These are phyloP conservation scores for Sthenelais limicola DNA, from an alignment of 2,888 invertebrate species.

Conservation along the genomic window DNA sequence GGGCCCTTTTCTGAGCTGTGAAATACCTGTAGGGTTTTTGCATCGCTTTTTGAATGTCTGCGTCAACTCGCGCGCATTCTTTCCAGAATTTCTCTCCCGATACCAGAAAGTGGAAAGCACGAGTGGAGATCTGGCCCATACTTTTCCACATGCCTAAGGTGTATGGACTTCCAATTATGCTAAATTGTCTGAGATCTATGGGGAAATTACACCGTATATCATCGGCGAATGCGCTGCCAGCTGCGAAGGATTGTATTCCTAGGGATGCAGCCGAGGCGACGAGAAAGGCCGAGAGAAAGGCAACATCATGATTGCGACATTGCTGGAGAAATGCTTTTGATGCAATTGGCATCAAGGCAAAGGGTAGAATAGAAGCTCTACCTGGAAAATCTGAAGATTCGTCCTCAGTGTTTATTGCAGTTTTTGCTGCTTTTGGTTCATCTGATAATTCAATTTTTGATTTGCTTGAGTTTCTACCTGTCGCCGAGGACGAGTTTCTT, in stretches of 20 bases:
- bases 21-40: background rate
- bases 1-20: background rate
- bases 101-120: background rate
- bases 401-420: too few species aligned
- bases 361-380: conserved; percentile 12
- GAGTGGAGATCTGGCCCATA: background rate
- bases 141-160: conserved; percentile 15
- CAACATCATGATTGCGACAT: conserved; percentile 6
- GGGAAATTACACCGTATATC: background rate
- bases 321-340: background rate
- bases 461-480: too few species aligned
- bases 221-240: background rate
- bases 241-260: background rate
- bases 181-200: background rate
- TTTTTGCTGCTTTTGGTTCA: too few species aligned
- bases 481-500: too few species aligned
- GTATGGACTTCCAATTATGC: background rate
- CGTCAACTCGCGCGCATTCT: background rate
- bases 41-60: background rate
- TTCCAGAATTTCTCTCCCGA: background rate
- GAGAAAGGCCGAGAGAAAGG: background rate
- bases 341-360: background rate
- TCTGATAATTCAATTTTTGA: too few species aligned
- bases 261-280: conserved; percentile 4
- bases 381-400: background rate